Evolutionary conservation across 2,888 invertebrate genomes (phyloP).

Genomic region (Drosophila leonis): DNA sequence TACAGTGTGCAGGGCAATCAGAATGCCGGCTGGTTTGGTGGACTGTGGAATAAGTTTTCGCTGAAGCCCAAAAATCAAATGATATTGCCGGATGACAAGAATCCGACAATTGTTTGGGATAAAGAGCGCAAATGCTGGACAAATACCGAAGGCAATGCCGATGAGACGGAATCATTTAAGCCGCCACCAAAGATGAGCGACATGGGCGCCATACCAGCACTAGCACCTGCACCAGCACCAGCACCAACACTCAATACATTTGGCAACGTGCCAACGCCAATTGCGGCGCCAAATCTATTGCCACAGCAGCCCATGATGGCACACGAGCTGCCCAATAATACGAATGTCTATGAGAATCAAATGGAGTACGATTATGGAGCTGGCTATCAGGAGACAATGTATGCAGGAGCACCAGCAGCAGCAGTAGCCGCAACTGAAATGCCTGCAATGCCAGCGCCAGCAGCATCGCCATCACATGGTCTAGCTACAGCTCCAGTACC

Average conservation of each 20-base stretch:
- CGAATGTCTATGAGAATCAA: conserved; percentile 41
- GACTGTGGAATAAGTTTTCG: conserved; percentile 93
- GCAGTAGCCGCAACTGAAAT: conserved; percentile 26
- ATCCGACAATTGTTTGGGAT: conserved; percentile 97
- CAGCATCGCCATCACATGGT: conserved; percentile 14
- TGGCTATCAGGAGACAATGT: conserved; percentile 30
- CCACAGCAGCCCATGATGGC: conserved; percentile 16
- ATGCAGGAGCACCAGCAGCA: conserved; percentile 20
- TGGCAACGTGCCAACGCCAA: conserved; percentile 31
- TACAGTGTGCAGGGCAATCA: conserved; percentile 69
- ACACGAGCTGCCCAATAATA: conserved; percentile 34
- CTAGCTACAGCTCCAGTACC: conserved; percentile 20
- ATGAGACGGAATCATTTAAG: conserved; percentile 87
- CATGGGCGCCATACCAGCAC: conserved; percentile 33
- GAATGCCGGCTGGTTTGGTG: conserved; percentile 92
- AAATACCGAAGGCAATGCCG: conserved; percentile 88
- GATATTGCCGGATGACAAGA: conserved; percentile 97
- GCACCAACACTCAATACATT: conserved; percentile 31
- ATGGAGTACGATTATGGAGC: conserved; percentile 42
- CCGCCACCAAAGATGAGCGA: conserved; percentile 91
- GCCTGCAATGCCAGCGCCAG: conserved; percentile 28
- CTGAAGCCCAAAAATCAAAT: conserved; percentile 96
- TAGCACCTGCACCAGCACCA: neutral
- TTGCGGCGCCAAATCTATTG: conserved; percentile 38
- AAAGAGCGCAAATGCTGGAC: conserved; percentile 94